A percentile compares a stretch with the other conserved stretches of the same genome.
Conservation (phyloP, 2,888 invertebrate species). For the Diachrysia chrysitis region DNA sequence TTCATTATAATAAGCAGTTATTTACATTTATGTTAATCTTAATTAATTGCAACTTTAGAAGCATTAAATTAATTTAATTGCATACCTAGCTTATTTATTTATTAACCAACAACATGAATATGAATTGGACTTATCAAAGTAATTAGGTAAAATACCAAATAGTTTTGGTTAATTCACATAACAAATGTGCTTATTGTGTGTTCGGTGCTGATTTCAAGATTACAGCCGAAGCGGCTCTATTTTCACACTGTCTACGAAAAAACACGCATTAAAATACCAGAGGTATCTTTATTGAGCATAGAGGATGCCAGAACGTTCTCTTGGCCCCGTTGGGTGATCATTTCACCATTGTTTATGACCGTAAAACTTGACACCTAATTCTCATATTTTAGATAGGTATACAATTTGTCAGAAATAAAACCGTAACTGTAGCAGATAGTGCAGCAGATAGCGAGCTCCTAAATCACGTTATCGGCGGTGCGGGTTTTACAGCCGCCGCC, state of each 20-base stretch:
- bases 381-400: conserved; percentile 58
- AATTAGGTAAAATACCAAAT: conserved; percentile 50
- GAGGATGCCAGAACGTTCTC: conserved; percentile 50
- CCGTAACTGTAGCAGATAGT: conserved; percentile 35
- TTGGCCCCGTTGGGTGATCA: conserved; percentile 49
- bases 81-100: conserved; percentile 42
- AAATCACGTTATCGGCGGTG: conserved; percentile 60
- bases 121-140: conserved; percentile 31
- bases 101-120: conserved; percentile 47
- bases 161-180: conserved; percentile 45
- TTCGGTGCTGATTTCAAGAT: conserved; percentile 45
- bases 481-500: conserved; percentile 33
- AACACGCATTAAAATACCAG: conserved; percentile 58
- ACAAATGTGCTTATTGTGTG: conserved; percentile 48
- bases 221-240: conserved; percentile 41
- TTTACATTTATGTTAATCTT: conserved; percentile 25
- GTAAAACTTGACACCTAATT: conserved; percentile 53
- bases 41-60: conserved; percentile 10
- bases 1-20: not conserved
- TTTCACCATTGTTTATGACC: conserved; percentile 61
- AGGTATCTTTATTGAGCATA: conserved; percentile 58
- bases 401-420: conserved; percentile 60
- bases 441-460: conserved; percentile 33
- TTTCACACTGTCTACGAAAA: conserved; percentile 55
- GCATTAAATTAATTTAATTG: conserved; percentile 48